Percentiles rank a stretch among this genome's conserved stretches.
Evolutionary conservation across 1,140 invertebrate genomes (phyloP).

Genomic region (Cepaea nemoralis): DNA sequence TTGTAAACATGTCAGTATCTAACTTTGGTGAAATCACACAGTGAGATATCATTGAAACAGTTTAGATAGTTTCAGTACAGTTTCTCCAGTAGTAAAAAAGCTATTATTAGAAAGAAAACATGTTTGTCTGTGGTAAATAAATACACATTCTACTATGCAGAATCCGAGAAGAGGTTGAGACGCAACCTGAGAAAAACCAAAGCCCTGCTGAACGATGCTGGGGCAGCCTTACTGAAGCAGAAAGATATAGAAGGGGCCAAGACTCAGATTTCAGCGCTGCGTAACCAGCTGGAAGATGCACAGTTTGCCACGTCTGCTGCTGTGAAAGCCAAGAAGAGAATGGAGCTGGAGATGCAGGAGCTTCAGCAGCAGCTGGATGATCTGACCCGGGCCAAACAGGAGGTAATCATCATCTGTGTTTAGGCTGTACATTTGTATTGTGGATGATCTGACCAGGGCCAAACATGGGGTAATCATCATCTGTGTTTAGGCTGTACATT

Average conservation of each 20-base stretch:
- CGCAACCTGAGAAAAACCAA: conserved; percentile 47
- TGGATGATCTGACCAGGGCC: conserved; percentile 83
- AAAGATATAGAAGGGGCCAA: conserved; percentile 87
- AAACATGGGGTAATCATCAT: conserved; percentile 77
- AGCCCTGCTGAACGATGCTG: conserved; percentile 68
- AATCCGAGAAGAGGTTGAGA: no score
- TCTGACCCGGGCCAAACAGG: conserved; percentile 79
- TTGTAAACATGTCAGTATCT: no score
- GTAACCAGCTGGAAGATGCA: conserved; percentile 91
- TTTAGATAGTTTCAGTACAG: no score
- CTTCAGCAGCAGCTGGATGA: conserved; percentile 85
- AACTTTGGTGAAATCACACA: no score
- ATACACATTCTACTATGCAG: no score
- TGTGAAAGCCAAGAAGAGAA: conserved; percentile 85
- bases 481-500: no score
- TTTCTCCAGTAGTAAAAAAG: no score
- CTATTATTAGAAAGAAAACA: no score
- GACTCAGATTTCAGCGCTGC: conserved; percentile 85
- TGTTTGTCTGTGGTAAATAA: no score
- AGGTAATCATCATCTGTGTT: conserved; percentile 72
- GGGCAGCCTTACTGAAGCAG: conserved; percentile 81
- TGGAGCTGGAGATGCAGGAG: conserved; percentile 85
- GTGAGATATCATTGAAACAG: no score
- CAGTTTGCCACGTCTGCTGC: conserved; percentile 86
- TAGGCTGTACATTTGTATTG: no score